phyloP scores from a whole-genome alignment of 92 coral and sea anemone genomes.

The Umimayanthus chanpuru region DNA sequence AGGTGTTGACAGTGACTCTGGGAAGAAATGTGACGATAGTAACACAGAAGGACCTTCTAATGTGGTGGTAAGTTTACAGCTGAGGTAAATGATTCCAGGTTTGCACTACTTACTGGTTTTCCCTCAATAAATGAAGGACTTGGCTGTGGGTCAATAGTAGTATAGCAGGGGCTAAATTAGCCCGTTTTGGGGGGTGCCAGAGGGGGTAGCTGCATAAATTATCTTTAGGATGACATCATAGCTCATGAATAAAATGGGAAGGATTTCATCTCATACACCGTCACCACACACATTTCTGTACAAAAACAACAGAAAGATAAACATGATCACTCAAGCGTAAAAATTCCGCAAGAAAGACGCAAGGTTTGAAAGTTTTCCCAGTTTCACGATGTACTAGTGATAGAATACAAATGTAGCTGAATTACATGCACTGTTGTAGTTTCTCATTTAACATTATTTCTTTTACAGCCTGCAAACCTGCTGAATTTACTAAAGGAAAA shows the following conservation, averaged over 20 bases:
- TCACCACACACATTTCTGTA: too few species aligned
- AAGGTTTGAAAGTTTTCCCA: not conserved
- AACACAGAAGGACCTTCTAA: not conserved
- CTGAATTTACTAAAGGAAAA: slow-evolving; percentile 53
- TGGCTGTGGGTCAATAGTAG: too few species aligned
- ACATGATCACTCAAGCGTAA: too few species aligned
- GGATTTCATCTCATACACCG: too few species aligned
- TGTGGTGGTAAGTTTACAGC: not conserved
- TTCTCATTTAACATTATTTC: not conserved
- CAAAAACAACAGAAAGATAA: too few species aligned
- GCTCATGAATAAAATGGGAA: too few species aligned
- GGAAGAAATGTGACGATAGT: not conserved
- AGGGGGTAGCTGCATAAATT: too few species aligned
- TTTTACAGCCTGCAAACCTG: slow-evolving; percentile 48
- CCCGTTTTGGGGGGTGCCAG: too few species aligned
- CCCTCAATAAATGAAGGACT: too few species aligned
- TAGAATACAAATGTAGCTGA: not conserved
- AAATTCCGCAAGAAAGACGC: not conserved
- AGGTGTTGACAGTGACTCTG: not conserved
- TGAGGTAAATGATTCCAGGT: not conserved
- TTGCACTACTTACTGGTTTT: too few species aligned
- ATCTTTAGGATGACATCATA: too few species aligned
- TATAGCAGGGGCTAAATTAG: too few species aligned
- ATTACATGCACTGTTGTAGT: not conserved
- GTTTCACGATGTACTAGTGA: not conserved